These are phyloP conservation scores for Eumerus sabulonum DNA, from an alignment of 2,888 invertebrate genomes.

Conservation along the genomic window DNA sequence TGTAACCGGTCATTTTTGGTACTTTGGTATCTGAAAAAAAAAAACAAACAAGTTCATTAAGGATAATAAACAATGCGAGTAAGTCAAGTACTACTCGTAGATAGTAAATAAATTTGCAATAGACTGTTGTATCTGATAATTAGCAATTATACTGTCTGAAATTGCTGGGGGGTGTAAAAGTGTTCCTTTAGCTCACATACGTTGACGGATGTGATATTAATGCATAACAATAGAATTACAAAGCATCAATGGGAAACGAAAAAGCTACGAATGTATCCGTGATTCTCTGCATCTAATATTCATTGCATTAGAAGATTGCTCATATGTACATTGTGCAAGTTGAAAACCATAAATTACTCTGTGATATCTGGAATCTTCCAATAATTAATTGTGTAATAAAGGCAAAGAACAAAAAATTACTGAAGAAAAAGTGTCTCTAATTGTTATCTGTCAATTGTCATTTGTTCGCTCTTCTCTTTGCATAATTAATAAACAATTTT, in stretches of 20 bases:
- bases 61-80: too few relatives aligned
- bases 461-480: background rate
- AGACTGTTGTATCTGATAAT: conserved; percentile 49
- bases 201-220: conserved; percentile 31
- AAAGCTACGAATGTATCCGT: background rate
- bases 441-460: background rate
- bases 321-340: conserved; percentile 29
- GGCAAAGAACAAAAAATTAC: background rate
- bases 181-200: conserved; percentile 18
- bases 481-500: background rate
- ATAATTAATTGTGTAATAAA: conserved; percentile 4
- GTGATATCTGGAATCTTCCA: conserved; percentile 14
- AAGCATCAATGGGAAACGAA: conserved; percentile 53
- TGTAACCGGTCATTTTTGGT: conserved; percentile 68
- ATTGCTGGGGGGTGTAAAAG: conserved; percentile 29
- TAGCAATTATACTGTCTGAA: conserved; percentile 18
- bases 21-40: conserved; percentile 51
- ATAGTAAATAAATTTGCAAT: conserved; percentile 58
- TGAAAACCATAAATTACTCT: conserved; percentile 33
- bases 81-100: too few relatives aligned
- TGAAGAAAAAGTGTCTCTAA: background rate
- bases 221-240: conserved; percentile 63
- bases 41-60: conserved; percentile 40
- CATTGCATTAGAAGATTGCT: conserved; percentile 25
- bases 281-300: conserved; percentile 32